phyloP scores from a whole-genome alignment of 2,888 invertebrate species.

The Pristionchus maxplancki region DNA sequence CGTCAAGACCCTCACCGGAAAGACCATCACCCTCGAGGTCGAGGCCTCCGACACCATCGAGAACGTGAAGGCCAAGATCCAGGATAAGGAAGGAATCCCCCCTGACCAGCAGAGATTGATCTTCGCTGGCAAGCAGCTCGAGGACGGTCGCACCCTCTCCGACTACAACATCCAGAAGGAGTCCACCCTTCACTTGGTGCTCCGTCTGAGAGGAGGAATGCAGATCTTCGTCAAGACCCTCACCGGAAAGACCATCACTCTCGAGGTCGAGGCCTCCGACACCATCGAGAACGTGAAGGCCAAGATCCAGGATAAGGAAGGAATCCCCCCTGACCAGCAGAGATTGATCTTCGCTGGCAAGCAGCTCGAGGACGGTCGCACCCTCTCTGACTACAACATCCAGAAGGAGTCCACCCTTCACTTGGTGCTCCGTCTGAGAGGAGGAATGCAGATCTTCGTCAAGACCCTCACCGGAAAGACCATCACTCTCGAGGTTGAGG shows the following conservation, averaged over 20 bases:
- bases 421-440: slow-evolving; percentile 42
- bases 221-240: slow-evolving; percentile 97
- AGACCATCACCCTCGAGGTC: slow-evolving; percentile 82
- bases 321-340: slow-evolving; percentile 75
- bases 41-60: too few relatives aligned
- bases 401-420: slow-evolving; percentile 61
- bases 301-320: slow-evolving; percentile 76
- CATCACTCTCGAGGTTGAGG: too few relatives aligned
- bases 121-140: slow-evolving; percentile 67
- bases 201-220: slow-evolving; percentile 79
- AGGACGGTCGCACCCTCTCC: slow-evolving; percentile 61
- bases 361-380: too few relatives aligned
- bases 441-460: slow-evolving; percentile 92
- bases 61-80: too few relatives aligned
- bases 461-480: slow-evolving; percentile 95
- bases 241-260: slow-evolving; percentile 87
- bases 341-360: slow-evolving; percentile 72
- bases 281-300: slow-evolving; percentile 76
- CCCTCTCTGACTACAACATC: too few relatives aligned
- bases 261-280: slow-evolving; percentile 75
- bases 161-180: slow-evolving; percentile 67
- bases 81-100: too few relatives aligned
- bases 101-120: too few relatives aligned
- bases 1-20: slow-evolving; percentile 93
- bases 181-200: slow-evolving; percentile 57